Evolutionary conservation across 35 echinoderm and acorn worm species (phyloP), one percentile per base, ranked within the genome.

Genomic region (Apostichopus parvimensis): DNA sequence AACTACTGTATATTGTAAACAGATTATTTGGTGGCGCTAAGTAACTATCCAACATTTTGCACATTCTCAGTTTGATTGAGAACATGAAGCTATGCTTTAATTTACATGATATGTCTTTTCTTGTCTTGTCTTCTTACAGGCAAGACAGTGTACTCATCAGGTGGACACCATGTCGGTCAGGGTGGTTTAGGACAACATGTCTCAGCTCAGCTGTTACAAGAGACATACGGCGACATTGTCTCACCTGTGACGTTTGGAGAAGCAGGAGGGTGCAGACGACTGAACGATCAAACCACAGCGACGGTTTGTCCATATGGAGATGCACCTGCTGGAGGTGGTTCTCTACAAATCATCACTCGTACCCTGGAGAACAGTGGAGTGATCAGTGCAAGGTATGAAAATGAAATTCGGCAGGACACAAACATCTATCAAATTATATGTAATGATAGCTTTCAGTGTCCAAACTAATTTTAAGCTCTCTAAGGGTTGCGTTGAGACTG

Each of bases 251-350:
- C 73, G 65, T 93, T 98, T 20, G 96, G 96, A 9, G 92, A 89
- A 57, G 87, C 92, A 54, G 96, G 96, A 6, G 94, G 94, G 4
- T 95, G 92, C 93, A 88, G 88, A 21, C 6, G 9, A 14, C 80
- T 76, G 0, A 61, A 59, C 9, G 70, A 59, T 58, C 60, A 64
- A n/a, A 20, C 65, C 2, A 55, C 45, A 13, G 24, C 17, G 2
- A 78, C 54, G 6, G 25, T 73, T 60, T 94, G 93, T 81, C 6
- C 23, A 13, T 79, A 53, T 90, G 95, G 86, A 28, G 90, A 76
- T 13, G 93, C 94, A 1, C 93, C 96, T 18, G 86, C 93, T 53
- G 96, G 96, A 73, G 96, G 96, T 56, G 96, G 96, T 5, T 90
- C 77, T 77, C 56, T 98, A 5, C 91, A 89, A 18, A 92, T 98